Percentiles rank a stretch among this genome's conserved stretches.
Evolutionary conservation across 2,113 vertebrate genomes (phyloP).

Genomic region (Coregonus clupeaformis): DNA sequence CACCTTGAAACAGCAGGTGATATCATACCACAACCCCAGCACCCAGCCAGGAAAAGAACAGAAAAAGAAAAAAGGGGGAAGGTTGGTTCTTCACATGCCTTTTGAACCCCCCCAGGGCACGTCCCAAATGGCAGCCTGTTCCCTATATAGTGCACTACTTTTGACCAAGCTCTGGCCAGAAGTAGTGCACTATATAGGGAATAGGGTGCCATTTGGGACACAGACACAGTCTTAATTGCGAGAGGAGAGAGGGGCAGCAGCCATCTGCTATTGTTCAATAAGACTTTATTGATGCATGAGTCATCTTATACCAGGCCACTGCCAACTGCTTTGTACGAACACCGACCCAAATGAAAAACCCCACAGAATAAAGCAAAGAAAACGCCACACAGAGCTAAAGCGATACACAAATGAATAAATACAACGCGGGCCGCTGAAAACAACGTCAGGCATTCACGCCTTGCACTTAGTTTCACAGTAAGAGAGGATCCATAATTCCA

Average conservation of each 20-base stretch:
- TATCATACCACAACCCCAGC: slow-evolving; percentile 60
- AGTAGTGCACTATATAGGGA: no score
- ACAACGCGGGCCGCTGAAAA: slow-evolving; percentile 8
- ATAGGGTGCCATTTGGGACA: no score
- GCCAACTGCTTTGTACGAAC: slow-evolving; percentile 56
- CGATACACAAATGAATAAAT: slow-evolving; percentile 40
- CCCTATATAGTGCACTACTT: no score
- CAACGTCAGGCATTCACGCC: no score
- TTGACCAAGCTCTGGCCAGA: no score
- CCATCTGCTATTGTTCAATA: slow-evolving; percentile 73
- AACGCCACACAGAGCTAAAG: slow-evolving; percentile 2
- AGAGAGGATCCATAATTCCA: slow-evolving; percentile 32
- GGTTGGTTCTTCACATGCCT: slow-evolving; percentile 54
- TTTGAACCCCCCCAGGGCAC: slow-evolving; percentile 40
- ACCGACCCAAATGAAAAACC: slow-evolving; percentile 30
- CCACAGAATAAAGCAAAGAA: slow-evolving; percentile 8
- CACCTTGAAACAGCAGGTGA: slow-evolving; percentile 66
- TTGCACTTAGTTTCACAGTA: no score
- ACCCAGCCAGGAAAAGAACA: not conserved
- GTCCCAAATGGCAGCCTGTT: not conserved
- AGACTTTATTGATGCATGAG: slow-evolving; percentile 70
- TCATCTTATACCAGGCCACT: slow-evolving; percentile 38
- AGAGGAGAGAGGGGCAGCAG: slow-evolving; percentile 52
- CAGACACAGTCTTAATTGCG: slow-evolving; percentile 48
- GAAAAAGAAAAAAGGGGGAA: no score